Base-by-base conservation (phyloP, 2,113 vertebrate genomes). In the Leptosomus discolor region DNA sequence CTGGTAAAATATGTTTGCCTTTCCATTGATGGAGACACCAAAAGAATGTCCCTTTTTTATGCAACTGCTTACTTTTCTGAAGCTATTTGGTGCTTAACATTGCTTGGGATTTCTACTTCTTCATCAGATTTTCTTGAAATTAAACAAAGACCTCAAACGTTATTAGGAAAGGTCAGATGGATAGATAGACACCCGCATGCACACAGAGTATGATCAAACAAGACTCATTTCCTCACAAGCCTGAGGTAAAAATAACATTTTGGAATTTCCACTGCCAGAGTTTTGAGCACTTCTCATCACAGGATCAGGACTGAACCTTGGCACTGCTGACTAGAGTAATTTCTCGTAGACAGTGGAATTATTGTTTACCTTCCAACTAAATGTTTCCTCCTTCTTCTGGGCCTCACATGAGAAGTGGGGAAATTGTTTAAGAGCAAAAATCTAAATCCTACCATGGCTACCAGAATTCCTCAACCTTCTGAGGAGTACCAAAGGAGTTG, bases 201-300 rank as follows among this genome's bases (percentile, higher is more conserved):
- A 61, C 61, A 86, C 22, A 87, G 71, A 45, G 43, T 82, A 60
- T 60, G 95, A 89, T 95, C 93, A 96, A 94, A 94, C n/a, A 87
- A 96, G 76, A 39, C 56, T 92, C 68, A 95, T 96, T 97, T 96
- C 94, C 91, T 95, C 94, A 92, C 43, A 96, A 96, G 89, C 91
- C 95, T 58, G 88, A 94, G 90, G 96, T 96, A 95, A 97, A 97
- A 97, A 95, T 56, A 97, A 95, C 73, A 81, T 89, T 96, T 96
- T 73, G 69, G 39, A 89, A 81, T 94, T 93, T 97, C 65, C 83
- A 92, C 53, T 94, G 88, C 83, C 80, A 71, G 71, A 78, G 48
- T 91, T 95, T 83, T 75, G 73, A 87, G 61, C 69, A 81, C 48
- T 91, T 77, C 88, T 91, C 60, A 81, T 94, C 94, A 78, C 48